Conservation (phyloP, 2,888 invertebrate species). For the Chymomyza fuscimana region DNA sequence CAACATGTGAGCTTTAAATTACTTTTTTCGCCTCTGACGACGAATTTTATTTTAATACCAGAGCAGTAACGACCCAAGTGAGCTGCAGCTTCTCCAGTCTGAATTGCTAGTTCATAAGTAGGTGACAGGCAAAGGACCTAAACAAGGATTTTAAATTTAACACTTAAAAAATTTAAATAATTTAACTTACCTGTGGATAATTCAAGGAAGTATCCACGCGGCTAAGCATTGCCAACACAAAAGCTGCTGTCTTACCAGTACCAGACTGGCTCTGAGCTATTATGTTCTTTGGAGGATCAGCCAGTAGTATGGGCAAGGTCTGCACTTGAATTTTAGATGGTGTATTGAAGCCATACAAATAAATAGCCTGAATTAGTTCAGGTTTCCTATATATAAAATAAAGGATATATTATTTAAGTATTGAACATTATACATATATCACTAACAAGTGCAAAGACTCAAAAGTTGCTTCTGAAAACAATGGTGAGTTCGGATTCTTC, state of each 20-base stretch:
- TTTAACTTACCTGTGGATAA: constrained; percentile 87
- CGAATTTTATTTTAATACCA: constrained; percentile 92
- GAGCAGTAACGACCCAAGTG: constrained; percentile 96
- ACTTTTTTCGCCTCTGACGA: constrained; percentile 93
- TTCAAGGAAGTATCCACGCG: constrained; percentile 89
- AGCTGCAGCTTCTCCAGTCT: constrained; percentile 96
- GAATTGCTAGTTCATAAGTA: constrained; percentile 97
- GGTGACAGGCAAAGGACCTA: constrained; percentile 94
- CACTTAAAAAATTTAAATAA: neutral
- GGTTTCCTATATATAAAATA: no score
- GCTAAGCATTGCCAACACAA: constrained; percentile 96
- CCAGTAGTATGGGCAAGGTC: no score
- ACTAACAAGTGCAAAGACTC: no score
- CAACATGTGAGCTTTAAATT: neutral
- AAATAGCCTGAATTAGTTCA: no score
- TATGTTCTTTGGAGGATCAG: constrained; percentile 93
- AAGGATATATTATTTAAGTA: no score
- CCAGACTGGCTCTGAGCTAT: constrained; percentile 99
- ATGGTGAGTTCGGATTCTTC: no score
- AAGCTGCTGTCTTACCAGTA: constrained; percentile 99
- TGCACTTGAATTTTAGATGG: no score
- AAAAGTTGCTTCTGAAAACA: no score
- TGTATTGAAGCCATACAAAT: no score
- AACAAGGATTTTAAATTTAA: neutral
- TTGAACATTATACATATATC: no score